Evolutionary conservation across 2,113 vertebrate genomes (phyloP).

Genomic region (Pseudonaja textilis): DNA sequence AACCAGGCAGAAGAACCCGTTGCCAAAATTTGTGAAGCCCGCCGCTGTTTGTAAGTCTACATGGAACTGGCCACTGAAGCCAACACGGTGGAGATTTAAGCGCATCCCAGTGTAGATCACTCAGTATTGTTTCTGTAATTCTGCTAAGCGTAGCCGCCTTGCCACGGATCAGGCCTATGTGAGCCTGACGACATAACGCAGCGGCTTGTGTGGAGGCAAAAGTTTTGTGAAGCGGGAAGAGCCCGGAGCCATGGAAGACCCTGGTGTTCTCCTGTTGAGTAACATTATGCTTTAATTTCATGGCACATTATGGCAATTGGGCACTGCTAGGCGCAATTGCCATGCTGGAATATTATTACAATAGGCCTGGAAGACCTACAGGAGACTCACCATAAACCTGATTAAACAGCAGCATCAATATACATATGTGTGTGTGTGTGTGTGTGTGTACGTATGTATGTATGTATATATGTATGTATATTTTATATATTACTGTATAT

Average conservation of each 20-base stretch:
- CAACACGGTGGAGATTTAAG: slow-evolving; percentile 16
- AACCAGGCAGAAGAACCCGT: too few relatives aligned
- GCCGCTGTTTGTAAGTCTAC: neutral
- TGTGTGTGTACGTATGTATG: too few relatives aligned
- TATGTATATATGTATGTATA: too few relatives aligned
- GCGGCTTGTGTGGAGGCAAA: slow-evolving; percentile 13
- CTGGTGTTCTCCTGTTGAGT: slow-evolving; percentile 57
- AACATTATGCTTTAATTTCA: slow-evolving; percentile 68
- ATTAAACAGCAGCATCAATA: slow-evolving; percentile 46
- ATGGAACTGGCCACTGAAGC: slow-evolving; percentile 26
- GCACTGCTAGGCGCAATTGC: slow-evolving; percentile 49
- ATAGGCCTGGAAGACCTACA: slow-evolving; percentile 45
- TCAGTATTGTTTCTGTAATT: slow-evolving; percentile 42
- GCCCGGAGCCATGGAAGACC: slow-evolving; percentile 12
- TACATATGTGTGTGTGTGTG: neutral
- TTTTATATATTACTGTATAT: too few relatives aligned
- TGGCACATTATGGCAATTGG: slow-evolving; percentile 64
- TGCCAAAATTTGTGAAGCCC: too few relatives aligned
- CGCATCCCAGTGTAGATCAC: slow-evolving; percentile 44
- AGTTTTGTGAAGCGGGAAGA: slow-evolving; percentile 33
- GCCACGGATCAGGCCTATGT: slow-evolving; percentile 39
- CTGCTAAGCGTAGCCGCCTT: slow-evolving; percentile 49
- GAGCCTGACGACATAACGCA: neutral
- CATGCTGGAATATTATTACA: slow-evolving; percentile 46
- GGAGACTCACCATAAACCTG: slow-evolving; percentile 53